Evolutionary conservation across 2,888 invertebrate genomes (phyloP), one percentile per base, ranked within the genome.

Genomic region (Cerceris ruficornis): DNA sequence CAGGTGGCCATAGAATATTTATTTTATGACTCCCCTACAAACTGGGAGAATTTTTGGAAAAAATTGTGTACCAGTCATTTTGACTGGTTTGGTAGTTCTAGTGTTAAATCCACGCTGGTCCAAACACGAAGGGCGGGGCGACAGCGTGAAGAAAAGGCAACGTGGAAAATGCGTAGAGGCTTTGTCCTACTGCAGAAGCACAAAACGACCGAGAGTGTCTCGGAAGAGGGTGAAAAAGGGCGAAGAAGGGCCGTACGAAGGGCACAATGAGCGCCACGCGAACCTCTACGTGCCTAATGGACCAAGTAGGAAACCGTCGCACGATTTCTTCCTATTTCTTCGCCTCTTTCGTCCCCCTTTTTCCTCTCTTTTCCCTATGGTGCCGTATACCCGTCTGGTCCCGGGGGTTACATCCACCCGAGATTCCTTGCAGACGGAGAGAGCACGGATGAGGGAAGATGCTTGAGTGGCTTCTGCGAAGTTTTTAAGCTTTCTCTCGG

Each of bases 281-380:
- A 71, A 39, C 64, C 68, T 71, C 69, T 70, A 80, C 73, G 77
- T 80, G 77, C 74, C 74, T 74, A 77, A 80, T 77, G 73, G 79
- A 77, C 60, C 77, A 66, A 69, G 67, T 11, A 54, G 59, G 50
- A 17, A 74, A 69, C 46, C 41, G 60, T 67, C 60, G 59, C 65
- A 43, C 69, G 50, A 60, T 65, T 68, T 67, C 61, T 60, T 28
- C 28, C 28, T 28, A 28, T 28, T 28, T 28, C 28, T 28, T 28
- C 28, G 28, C 28, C 17, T 43, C 11, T 41, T 28, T 41, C 49
- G 46, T 43, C 55, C 50, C 50, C 8, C 39, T 9, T 14, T 11
- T 15, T 9, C 7, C 6, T 11, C 17, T 65, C 14, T 11, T 0
- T 46, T 73, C 8, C 15, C 2, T 46, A 13, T 8, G 8, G 46